Conservation (phyloP, 1,140 invertebrate genomes). For the Heterodera carotae region DNA sequence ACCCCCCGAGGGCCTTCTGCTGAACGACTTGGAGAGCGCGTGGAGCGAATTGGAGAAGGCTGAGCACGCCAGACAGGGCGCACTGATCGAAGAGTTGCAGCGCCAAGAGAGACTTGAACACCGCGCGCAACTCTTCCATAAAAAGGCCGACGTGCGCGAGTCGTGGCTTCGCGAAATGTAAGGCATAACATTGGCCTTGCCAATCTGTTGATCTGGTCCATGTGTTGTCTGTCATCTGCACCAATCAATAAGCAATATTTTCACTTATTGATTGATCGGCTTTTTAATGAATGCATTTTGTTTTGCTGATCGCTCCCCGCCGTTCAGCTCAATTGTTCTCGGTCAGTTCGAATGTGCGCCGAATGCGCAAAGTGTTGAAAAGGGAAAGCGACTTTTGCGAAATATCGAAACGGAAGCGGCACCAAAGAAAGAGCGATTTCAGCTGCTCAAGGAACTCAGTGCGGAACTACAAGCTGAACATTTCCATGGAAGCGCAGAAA, state of each 20-base stretch:
- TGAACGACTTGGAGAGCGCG: slow-evolving; percentile 87
- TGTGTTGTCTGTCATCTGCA: too few relatives aligned
- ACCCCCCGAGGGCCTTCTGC: slow-evolving; percentile 80
- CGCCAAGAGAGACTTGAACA: slow-evolving; percentile 88
- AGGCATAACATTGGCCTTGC: too few relatives aligned
- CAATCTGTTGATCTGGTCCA: too few relatives aligned
- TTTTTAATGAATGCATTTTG: too few relatives aligned
- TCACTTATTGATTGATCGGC: too few relatives aligned
- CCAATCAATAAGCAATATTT: too few relatives aligned
- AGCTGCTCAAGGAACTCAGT: slow-evolving; percentile 78
- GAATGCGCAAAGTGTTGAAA: slow-evolving; percentile 87
- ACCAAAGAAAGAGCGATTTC: slow-evolving; percentile 84
- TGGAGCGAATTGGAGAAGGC: slow-evolving; percentile 90
- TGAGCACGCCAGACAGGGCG: slow-evolving; percentile 89
- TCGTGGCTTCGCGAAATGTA: slow-evolving; percentile 91
- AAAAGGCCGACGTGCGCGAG: slow-evolving; percentile 84
- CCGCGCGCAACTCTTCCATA: slow-evolving; percentile 90
- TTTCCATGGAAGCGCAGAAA: slow-evolving; percentile 84
- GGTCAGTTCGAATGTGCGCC: slow-evolving; percentile 75
- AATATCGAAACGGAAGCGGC: slow-evolving; percentile 95
- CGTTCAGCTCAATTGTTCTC: slow-evolving; percentile 16
- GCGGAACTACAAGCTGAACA: slow-evolving; percentile 85
- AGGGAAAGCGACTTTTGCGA: slow-evolving; percentile 95
- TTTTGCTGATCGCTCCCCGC: too few relatives aligned
- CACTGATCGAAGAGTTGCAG: slow-evolving; percentile 83